These are phyloP conservation scores for Salvelinus sp. DNA, from an alignment of 2,113 vertebrate species.

Conservation along the genomic window DNA sequence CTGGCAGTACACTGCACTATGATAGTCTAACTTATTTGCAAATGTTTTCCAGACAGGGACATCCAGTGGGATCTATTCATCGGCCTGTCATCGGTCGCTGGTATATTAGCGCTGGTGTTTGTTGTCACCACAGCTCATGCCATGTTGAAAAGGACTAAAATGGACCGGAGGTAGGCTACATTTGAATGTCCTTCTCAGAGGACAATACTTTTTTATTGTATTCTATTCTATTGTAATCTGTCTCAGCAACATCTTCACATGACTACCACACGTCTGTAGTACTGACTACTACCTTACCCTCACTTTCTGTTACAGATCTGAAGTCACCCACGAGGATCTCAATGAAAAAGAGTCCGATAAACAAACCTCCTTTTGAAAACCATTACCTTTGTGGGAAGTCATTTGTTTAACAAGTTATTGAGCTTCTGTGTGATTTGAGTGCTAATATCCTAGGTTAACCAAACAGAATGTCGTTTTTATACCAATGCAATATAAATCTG, in stretches of 20 bases:
- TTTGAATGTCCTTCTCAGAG: not conserved
- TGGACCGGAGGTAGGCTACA: slow-evolving; percentile 4
- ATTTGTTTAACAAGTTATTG: too few relatives aligned
- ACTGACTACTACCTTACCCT: not conserved
- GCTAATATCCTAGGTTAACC: too few relatives aligned
- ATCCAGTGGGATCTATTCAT: slow-evolving; percentile 2
- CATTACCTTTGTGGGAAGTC: not conserved
- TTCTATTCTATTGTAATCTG: not conserved
- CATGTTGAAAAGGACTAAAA: slow-evolving; percentile 20
- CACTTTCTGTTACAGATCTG: not conserved
- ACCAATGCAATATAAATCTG: too few relatives aligned
- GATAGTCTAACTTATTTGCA: not conserved
- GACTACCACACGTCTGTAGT: not conserved
- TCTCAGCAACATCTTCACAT: not conserved
- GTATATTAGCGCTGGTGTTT: slow-evolving; percentile 47
- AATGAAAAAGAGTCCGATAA: not conserved
- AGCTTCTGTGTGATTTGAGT: too few relatives aligned
- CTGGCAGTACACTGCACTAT: too few relatives aligned
- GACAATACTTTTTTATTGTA: not conserved
- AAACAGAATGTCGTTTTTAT: too few relatives aligned
- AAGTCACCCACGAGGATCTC: not conserved
- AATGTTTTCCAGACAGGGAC: slow-evolving; percentile 7
- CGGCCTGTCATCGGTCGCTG: slow-evolving; percentile 41
- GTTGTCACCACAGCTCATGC: slow-evolving; percentile 25
- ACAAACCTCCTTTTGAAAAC: not conserved